Evolutionary conservation across 2,797 vertebrate genomes (phyloP).

Genomic region (Argentina silus): DNA sequence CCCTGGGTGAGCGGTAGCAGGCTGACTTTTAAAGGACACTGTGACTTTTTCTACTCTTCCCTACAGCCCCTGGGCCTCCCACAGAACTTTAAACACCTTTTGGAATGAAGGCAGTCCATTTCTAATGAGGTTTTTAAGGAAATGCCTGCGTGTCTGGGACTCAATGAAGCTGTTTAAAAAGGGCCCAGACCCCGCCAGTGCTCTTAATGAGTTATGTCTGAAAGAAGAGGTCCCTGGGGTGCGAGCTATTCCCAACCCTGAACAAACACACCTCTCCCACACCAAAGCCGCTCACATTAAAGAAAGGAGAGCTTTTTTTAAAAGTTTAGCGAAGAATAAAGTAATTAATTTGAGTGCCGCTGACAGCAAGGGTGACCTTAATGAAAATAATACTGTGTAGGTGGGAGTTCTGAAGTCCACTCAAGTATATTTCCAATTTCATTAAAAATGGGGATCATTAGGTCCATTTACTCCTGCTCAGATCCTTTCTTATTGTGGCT

Average conservation of each 20-base stretch:
- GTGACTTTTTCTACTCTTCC: slow-evolving; percentile 62
- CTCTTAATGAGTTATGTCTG: slow-evolving; percentile 73
- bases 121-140: slow-evolving; percentile 66
- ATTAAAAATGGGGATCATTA: slow-evolving; percentile 31
- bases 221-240: slow-evolving; percentile 58
- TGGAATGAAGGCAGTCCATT: slow-evolving; percentile 62
- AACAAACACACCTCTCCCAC: slow-evolving; percentile 28
- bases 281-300: slow-evolving; percentile 52
- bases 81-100: slow-evolving; percentile 65
- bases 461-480: background rate
- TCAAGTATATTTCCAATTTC: slow-evolving; percentile 17
- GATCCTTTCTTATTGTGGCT: background rate
- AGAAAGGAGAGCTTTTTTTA: slow-evolving; percentile 40
- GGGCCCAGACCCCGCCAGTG: slow-evolving; percentile 51
- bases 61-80: slow-evolving; percentile 53
- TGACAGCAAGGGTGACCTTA: slow-evolving; percentile 64
- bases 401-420: slow-evolving; percentile 14
- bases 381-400: slow-evolving; percentile 43
- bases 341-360: slow-evolving; percentile 57
- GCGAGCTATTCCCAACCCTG: slow-evolving; percentile 38
- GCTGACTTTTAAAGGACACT: slow-evolving; percentile 57
- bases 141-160: slow-evolving; percentile 46
- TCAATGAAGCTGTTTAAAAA: slow-evolving; percentile 62
- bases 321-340: slow-evolving; percentile 51
- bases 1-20: slow-evolving; percentile 18